Conservation (phyloP, 2,797 vertebrate genomes). For the Benthosema pterotum region DNA sequence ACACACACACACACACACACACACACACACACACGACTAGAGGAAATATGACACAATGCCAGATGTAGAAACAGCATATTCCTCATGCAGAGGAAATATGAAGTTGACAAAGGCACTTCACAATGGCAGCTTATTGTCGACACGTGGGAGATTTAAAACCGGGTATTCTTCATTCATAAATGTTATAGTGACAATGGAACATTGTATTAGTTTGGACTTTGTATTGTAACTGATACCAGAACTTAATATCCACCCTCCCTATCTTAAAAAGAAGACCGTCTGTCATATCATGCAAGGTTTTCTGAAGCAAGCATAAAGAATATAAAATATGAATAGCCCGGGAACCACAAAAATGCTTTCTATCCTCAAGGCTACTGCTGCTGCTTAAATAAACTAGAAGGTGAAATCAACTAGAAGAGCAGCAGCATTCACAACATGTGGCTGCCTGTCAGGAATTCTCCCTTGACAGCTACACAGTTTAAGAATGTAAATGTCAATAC, state of each 20-base stretch:
- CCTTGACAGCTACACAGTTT: slow-evolving; percentile 21
- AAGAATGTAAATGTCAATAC: too few species aligned
- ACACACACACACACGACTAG: slow-evolving; percentile 12
- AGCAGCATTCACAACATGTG: slow-evolving; percentile 71
- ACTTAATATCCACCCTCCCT: background rate
- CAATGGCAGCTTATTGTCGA: background rate
- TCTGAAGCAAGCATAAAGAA: too few species aligned
- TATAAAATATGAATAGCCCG: background rate
- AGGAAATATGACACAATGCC: slow-evolving; percentile 55
- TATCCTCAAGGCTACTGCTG: slow-evolving; percentile 26
- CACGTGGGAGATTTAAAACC: too few species aligned
- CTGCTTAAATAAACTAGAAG: background rate
- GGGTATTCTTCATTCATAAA: background rate
- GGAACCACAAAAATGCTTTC: background rate
- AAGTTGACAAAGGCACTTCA: slow-evolving; percentile 10
- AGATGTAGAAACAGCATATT: slow-evolving; percentile 48
- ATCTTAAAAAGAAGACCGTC: background rate
- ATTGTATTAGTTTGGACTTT: slow-evolving; percentile 1
- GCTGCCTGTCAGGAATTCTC: slow-evolving; percentile 69
- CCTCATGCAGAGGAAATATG: slow-evolving; percentile 46
- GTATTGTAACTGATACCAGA: background rate
- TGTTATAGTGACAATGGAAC: background rate
- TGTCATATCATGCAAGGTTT: too few species aligned
- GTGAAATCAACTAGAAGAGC: slow-evolving; percentile 45
- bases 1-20: background rate